Percentiles rank a stretch among this genome's conserved stretches.
Evolutionary conservation across 2,888 invertebrate genomes (phyloP).

Genomic region (Synergus itoensis): DNA sequence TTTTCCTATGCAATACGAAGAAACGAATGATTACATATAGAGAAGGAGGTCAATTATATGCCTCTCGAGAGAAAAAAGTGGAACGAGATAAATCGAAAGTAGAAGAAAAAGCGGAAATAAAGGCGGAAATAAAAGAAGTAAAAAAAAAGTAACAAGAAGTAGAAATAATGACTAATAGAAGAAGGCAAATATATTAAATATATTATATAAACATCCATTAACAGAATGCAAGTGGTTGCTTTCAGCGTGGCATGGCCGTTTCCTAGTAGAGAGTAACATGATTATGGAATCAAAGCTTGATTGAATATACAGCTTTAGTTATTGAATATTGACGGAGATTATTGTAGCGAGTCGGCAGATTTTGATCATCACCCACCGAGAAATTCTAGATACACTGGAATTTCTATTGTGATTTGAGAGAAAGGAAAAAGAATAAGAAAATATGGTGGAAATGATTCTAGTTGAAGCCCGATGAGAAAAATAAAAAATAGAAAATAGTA

Average conservation of each 20-base stretch:
- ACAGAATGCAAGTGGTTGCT: no score
- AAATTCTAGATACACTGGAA: background rate
- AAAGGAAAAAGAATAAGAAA: background rate
- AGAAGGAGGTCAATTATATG: conserved; percentile 30
- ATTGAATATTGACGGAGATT: background rate
- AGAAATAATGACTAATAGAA: no score
- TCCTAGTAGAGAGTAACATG: background rate
- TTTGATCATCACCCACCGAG: background rate
- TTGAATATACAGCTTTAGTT: background rate
- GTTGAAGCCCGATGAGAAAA: background rate
- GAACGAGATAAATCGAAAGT: conserved; percentile 11
- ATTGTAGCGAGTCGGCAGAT: background rate
- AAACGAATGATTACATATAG: conserved; percentile 28
- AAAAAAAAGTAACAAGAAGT: background rate
- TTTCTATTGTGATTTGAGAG: conserved; percentile 4
- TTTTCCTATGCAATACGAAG: conserved; percentile 26
- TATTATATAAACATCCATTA: no score
- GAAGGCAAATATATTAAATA: no score
- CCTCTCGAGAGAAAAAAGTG: conserved; percentile 19
- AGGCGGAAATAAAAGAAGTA: background rate
- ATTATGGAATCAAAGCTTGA: background rate
- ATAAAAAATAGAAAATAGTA: background rate
- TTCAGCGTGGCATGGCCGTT: no score
- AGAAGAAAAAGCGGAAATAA: background rate
- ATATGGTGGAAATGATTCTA: background rate